These are phyloP conservation scores for Siderastrea siderea DNA, from an alignment of 92 coral and sea anemone species.

Conservation along the genomic window DNA sequence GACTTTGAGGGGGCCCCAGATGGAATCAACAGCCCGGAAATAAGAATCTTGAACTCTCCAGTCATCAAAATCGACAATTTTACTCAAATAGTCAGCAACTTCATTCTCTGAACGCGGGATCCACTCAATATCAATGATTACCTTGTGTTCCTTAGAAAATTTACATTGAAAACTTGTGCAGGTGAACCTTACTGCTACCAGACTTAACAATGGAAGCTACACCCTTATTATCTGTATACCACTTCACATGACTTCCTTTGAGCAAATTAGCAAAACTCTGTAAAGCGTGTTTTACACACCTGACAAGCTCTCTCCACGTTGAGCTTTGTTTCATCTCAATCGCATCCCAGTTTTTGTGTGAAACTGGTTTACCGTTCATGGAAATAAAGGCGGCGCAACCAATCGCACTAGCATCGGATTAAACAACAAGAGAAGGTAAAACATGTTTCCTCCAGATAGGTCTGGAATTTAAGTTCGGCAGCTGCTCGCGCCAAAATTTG, in stretches of 20 bases:
- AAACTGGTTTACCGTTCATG: too few relatives aligned
- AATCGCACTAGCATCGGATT: too few relatives aligned
- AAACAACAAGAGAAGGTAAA: too few relatives aligned
- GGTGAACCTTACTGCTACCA: too few relatives aligned
- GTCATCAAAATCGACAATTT: too few relatives aligned
- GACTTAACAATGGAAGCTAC: too few relatives aligned
- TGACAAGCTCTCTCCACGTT: conserved; percentile 51
- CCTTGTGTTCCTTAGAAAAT: not conserved
- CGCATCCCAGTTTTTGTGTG: too few relatives aligned
- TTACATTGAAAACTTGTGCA: not conserved
- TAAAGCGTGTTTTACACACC: conserved; percentile 65
- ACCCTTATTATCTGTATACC: too few relatives aligned
- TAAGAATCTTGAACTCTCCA: conserved; percentile 47
- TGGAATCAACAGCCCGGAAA: conserved; percentile 35
- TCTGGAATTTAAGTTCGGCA: too few relatives aligned
- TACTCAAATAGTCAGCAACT: conserved; percentile 28
- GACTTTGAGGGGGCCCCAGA: conserved; percentile 54
- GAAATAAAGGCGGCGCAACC: too few relatives aligned
- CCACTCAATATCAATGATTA: conserved; percentile 36
- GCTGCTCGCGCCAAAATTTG: not conserved
- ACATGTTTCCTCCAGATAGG: too few relatives aligned
- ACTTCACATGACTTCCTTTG: not conserved
- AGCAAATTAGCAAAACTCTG: conserved; percentile 53
- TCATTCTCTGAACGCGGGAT: conserved; percentile 59
- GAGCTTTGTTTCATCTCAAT: too few relatives aligned